Base-by-base conservation (phyloP, 2,888 invertebrate species). In the Horisme vitalbata region DNA sequence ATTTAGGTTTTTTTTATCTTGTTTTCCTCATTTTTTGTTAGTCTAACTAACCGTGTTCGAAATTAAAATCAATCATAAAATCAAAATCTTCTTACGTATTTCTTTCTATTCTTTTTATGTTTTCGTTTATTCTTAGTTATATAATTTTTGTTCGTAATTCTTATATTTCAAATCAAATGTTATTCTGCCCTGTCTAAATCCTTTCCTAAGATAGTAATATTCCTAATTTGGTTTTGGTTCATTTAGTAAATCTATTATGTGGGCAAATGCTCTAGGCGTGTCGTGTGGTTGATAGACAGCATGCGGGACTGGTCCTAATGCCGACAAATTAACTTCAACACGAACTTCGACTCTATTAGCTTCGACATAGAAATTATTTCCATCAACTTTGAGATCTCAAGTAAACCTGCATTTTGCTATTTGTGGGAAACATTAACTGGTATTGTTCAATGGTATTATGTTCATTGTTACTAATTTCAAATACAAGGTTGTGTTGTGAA, bases 381-480 rank as follows among this genome's bases (percentile, higher is more conserved):
- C 4, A 15, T 41, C n/a, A 11, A 26, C 15, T 13, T 41, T 36
- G 26, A 35, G 31, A 33, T 36, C 20, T 37, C 1, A 24, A 9
- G 8, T 15, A 31, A 18, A 27, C 26, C 1, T 4, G 11, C 8
- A 4, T 18, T 5, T 33, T 11, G 27, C 10, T 41, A 33, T 35
- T 26, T 20, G 46, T 82, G 83, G 71, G 82, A 83, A 79, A 71
- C 54, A 56, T 51, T 57, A 54, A 63, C 71, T 72, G 68, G 45
- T 28, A 45, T 75, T 77, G 77, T 79, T 70, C 59, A 57, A 65
- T 63, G 66, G 61, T 66, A 71, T 73, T 75, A 71, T 75, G 65
- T 59, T 66, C 61, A 62, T 70, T 67, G 60, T 59, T 60, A 63
- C 62, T 59, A 52, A 61, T 64, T 64, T 65, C 53, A 57, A 60